Conservation (phyloP, 2,113 vertebrate species). For the Myiopsitta monachus region DNA sequence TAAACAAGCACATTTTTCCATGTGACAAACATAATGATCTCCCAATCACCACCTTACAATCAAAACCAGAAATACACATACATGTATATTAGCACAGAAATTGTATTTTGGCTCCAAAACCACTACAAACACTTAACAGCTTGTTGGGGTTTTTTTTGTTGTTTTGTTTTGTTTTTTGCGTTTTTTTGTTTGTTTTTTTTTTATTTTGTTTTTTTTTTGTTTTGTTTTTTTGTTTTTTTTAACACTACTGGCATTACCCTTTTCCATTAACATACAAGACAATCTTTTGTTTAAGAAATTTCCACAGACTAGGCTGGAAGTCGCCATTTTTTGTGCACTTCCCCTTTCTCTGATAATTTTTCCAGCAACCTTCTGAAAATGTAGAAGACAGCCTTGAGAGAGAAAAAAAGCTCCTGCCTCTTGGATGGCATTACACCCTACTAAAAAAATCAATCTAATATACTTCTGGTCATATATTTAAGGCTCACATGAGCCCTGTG, state of each 20-base stretch:
- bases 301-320: background rate
- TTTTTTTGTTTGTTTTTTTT: too few relatives aligned
- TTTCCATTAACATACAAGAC: background rate
- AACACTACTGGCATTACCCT: background rate
- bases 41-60: background rate
- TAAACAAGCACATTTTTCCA: background rate
- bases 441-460: background rate
- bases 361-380: background rate
- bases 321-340: background rate
- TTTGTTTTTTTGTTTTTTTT: background rate
- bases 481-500: background rate
- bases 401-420: background rate
- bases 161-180: fast-evolving
- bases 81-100: background rate
- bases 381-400: background rate
- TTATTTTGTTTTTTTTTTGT: too few relatives aligned
- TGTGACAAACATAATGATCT: background rate
- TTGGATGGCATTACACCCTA: background rate
- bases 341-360: background rate
- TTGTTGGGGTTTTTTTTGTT: background rate
- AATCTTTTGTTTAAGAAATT: background rate
- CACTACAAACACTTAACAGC: background rate
- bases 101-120: background rate
- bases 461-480: background rate
- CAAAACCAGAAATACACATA: background rate